phyloP scores from a whole-genome alignment of 2,113 vertebrate genomes.

The Phalacrocorax pelagicus region DNA sequence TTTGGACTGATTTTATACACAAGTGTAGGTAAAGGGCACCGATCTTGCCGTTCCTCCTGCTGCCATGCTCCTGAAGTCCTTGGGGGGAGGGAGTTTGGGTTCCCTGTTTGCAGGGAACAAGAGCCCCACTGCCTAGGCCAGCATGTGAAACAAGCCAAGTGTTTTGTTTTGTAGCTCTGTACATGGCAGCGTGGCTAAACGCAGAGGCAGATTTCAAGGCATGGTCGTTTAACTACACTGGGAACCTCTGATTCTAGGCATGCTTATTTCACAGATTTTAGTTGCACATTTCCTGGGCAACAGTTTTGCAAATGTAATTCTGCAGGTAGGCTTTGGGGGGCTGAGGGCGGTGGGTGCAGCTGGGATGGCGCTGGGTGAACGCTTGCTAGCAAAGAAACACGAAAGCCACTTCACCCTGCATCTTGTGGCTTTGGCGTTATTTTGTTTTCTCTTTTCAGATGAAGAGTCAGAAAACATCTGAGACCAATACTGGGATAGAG shows the following conservation, averaged over 20 bases:
- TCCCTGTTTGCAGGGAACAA: not conserved
- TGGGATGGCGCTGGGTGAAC: not conserved
- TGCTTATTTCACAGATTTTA: conserved; percentile 67
- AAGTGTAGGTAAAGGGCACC: not conserved
- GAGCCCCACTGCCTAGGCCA: not conserved
- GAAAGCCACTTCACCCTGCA: not conserved
- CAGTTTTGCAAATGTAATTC: conserved; percentile 36
- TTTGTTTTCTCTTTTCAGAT: not conserved
- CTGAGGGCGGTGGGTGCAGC: not conserved
- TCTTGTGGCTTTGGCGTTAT: not conserved
- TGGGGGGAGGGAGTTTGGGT: not conserved
- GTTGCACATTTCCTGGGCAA: conserved; percentile 51
- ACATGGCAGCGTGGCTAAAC: conserved; percentile 48
- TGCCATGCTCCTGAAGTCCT: not conserved
- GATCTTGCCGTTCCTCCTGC: not conserved
- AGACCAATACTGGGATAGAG: not conserved
- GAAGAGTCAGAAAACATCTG: not conserved
- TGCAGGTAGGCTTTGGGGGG: conserved; percentile 41
- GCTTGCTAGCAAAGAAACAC: not conserved
- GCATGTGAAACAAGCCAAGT: conserved; percentile 9
- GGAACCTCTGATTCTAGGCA: conserved; percentile 48
- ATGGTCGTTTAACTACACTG: conserved; percentile 57
- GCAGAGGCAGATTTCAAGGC: conserved; percentile 59
- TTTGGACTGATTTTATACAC: not conserved
- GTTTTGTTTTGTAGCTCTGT: conserved; percentile 36